Conservation (phyloP, 2,113 vertebrate species). For the Ceratotherium simum region DNA sequence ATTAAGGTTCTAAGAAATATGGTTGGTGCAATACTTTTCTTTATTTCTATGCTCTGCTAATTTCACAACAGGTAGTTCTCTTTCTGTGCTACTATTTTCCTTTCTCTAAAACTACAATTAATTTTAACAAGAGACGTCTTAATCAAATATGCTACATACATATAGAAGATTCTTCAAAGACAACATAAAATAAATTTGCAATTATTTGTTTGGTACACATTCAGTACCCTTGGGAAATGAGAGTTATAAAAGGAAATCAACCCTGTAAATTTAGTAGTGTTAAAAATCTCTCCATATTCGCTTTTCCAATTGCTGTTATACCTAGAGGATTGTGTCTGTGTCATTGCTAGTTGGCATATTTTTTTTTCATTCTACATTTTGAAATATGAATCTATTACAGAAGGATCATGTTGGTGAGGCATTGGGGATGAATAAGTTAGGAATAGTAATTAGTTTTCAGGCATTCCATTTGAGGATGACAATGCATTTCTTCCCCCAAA, state of each 20-base stretch:
- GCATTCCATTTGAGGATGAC: conserved; percentile 35
- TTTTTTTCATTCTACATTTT: conserved; percentile 50
- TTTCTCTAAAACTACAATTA: not conserved
- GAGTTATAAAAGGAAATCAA: conserved; percentile 49
- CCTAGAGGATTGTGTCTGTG: conserved; percentile 27
- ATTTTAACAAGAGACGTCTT: not conserved
- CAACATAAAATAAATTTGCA: conserved; percentile 69
- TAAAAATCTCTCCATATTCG: conserved; percentile 15
- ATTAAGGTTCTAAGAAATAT: not conserved
- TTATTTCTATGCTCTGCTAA: not conserved
- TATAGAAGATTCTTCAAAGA: conserved; percentile 35
- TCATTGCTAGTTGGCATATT: not conserved
- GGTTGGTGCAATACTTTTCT: not conserved
- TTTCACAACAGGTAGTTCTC: not conserved
- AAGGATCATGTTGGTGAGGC: conserved; percentile 61
- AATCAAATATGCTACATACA: not conserved
- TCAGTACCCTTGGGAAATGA: conserved; percentile 32
- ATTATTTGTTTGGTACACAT: conserved; percentile 41
- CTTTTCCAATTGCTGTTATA: conserved; percentile 53
- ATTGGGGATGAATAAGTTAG: conserved; percentile 46
- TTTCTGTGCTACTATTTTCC: conserved; percentile 5
- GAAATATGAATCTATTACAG: conserved; percentile 69
- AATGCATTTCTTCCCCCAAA: conserved; percentile 25
- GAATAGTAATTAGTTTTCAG: conserved; percentile 71
- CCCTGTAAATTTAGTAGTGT: not conserved